A percentile compares a stretch with the other conserved stretches of the same genome.
Evolutionary conservation across 2,113 vertebrate genomes (phyloP).

Genomic region (Toxotes chatareus): DNA sequence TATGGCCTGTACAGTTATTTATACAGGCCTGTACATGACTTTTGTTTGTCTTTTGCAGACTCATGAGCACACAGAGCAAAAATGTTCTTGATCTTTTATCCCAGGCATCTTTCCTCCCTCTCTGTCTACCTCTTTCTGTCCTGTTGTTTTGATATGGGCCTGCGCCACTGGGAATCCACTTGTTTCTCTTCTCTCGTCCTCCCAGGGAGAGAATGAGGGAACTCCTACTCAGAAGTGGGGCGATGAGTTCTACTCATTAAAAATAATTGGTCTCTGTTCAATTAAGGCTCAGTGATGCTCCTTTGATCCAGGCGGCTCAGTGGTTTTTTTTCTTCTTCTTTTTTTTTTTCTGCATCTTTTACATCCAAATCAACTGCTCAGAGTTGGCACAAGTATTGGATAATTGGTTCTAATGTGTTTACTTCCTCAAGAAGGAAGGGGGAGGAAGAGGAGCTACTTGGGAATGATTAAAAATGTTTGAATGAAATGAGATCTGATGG

Average conservation of each 20-base stretch:
- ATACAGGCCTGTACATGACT: constrained; percentile 2
- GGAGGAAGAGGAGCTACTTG: constrained; percentile 8
- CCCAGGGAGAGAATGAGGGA: constrained; percentile 49
- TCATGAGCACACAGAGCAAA: constrained; percentile 17
- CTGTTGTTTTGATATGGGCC: constrained; percentile 53
- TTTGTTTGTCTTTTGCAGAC: constrained; percentile 49
- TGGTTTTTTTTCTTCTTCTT: neutral
- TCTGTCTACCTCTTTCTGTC: constrained; percentile 30
- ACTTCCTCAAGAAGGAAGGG: constrained; percentile 3
- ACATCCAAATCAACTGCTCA: constrained; percentile 43
- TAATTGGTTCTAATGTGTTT: constrained; percentile 50
- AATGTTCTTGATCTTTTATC: constrained; percentile 6
- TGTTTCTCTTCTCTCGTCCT: constrained; percentile 48
- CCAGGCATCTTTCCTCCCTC: constrained; percentile 5
- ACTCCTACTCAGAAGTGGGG: constrained; percentile 70
- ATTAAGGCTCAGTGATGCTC: constrained; percentile 64
- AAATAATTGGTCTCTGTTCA: constrained; percentile 81
- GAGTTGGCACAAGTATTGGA: constrained; percentile 34
- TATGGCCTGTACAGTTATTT: neutral
- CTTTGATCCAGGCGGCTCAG: constrained; percentile 71
- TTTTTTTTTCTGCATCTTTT: constrained; percentile 45
- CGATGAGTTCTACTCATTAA: constrained; percentile 74
- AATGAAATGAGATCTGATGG: constrained; percentile 33
- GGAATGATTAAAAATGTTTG: constrained; percentile 35
- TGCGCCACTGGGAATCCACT: constrained; percentile 55